Evolutionary conservation across 2,113 vertebrate species (phyloP).

Genomic region (Pavo muticus): DNA sequence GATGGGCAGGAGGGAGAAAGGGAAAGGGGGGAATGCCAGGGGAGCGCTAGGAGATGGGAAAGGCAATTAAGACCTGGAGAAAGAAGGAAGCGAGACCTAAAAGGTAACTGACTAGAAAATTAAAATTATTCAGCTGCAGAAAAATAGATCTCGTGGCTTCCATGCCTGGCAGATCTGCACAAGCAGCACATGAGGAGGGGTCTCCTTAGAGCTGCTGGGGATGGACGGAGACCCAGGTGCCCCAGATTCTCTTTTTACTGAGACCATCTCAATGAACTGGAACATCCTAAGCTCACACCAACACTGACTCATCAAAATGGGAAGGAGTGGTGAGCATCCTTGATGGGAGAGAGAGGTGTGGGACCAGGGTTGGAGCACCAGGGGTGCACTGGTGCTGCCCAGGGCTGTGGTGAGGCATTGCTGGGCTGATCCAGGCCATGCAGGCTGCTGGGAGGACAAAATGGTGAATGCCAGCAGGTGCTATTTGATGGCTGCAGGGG

Average conservation of each 20-base stretch:
- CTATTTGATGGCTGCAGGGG: background rate
- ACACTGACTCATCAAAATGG: background rate
- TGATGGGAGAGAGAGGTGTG: background rate
- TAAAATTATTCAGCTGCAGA: conserved; percentile 74
- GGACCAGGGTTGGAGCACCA: rapidly evolving
- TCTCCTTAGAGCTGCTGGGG: background rate
- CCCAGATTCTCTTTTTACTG: background rate
- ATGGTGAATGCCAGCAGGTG: background rate
- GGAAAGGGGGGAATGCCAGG: background rate
- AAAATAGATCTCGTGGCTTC: conserved; percentile 55
- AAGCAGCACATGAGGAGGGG: background rate
- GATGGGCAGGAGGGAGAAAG: rapidly evolving
- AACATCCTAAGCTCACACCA: rapidly evolving
- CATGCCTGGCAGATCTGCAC: background rate
- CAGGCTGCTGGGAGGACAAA: background rate
- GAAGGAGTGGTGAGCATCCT: background rate
- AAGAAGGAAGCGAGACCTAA: conserved; percentile 36
- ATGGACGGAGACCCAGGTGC: background rate
- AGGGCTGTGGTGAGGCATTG: background rate
- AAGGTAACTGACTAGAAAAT: conserved; percentile 75
- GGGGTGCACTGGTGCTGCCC: background rate
- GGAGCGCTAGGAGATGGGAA: background rate
- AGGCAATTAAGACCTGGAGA: conserved; percentile 55
- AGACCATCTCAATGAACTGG: rapidly evolving
- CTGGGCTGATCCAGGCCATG: background rate